These are phyloP conservation scores for Pheucticus melanocephalus DNA, from an alignment of 2,113 vertebrate species.

Conservation along the genomic window DNA sequence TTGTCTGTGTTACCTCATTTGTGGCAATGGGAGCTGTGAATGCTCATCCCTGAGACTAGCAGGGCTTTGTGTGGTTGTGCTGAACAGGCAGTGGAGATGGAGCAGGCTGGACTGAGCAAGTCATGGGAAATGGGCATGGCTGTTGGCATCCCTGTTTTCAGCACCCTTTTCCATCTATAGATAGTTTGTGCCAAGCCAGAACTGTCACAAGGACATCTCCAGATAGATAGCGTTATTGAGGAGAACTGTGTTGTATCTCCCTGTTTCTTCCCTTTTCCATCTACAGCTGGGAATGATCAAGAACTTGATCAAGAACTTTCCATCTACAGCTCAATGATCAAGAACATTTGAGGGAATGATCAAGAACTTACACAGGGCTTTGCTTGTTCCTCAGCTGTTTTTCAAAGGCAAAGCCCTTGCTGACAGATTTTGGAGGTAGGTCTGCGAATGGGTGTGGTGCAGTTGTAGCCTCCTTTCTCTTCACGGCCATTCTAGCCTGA, in stretches of 20 bases:
- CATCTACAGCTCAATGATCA: not conserved
- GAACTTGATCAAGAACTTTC: not conserved
- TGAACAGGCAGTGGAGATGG: not conserved
- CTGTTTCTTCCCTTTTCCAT: not conserved
- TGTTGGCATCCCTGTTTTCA: not conserved
- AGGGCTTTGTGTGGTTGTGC: rapidly evolving
- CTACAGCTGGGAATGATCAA: not conserved
- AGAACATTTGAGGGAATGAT: not conserved
- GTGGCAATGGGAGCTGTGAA: not conserved
- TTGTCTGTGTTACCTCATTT: not conserved
- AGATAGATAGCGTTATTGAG: not conserved
- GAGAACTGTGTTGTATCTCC: not conserved
- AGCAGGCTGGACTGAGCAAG: not conserved
- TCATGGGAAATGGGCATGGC: not conserved
- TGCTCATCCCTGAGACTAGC: not conserved
- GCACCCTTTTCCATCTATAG: not conserved
- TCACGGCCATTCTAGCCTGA: not conserved
- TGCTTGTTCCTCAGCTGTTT: not conserved
- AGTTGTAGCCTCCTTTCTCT: not conserved
- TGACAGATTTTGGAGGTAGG: not conserved
- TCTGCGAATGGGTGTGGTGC: not conserved
- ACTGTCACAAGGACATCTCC: not conserved
- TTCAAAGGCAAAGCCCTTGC: not conserved
- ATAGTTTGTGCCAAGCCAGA: not conserved
- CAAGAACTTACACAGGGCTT: not conserved